Percentiles rank a stretch among this genome's conserved stretches.
phyloP scores from a whole-genome alignment of 2,797 vertebrate species.

The Spondyliosoma cantharus region DNA sequence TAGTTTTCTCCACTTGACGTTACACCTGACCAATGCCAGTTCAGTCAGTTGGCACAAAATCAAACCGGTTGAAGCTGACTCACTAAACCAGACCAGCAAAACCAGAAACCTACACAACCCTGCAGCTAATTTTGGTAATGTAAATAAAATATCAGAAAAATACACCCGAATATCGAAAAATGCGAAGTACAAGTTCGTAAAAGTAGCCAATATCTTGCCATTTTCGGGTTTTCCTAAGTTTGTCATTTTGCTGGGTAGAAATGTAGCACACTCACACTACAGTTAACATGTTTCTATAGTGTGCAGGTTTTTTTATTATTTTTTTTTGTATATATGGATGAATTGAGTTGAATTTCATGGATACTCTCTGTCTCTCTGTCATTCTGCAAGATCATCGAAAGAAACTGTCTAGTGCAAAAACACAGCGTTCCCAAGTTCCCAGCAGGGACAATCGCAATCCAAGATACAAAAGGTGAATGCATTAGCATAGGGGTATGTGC shows the following conservation, averaged over 20 bases:
- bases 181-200: not conserved
- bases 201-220: not conserved
- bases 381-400: constrained; percentile 9
- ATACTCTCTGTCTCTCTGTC: not conserved
- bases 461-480: constrained; percentile 8
- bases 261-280: not conserved
- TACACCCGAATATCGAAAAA: not conserved
- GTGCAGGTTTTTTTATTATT: not conserved
- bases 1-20: no score
- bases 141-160: not conserved
- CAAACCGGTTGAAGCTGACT: no score
- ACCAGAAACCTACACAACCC: no score
- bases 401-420: constrained; percentile 1
- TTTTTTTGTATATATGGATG: constrained; percentile 1
- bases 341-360: not conserved
- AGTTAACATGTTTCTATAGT: not conserved
- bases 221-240: not conserved
- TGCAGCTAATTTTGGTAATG: not conserved
- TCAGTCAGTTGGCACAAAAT: no score
- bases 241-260: not conserved
- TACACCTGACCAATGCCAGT: no score
- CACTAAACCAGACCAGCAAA: no score
- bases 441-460: constrained; percentile 11
- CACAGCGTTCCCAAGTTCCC: constrained; percentile 5
- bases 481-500: constrained; percentile 1